Evolutionary conservation across 2,888 invertebrate species (phyloP), one percentile per base, ranked within the genome.

Genomic region (Campoletis raptor): DNA sequence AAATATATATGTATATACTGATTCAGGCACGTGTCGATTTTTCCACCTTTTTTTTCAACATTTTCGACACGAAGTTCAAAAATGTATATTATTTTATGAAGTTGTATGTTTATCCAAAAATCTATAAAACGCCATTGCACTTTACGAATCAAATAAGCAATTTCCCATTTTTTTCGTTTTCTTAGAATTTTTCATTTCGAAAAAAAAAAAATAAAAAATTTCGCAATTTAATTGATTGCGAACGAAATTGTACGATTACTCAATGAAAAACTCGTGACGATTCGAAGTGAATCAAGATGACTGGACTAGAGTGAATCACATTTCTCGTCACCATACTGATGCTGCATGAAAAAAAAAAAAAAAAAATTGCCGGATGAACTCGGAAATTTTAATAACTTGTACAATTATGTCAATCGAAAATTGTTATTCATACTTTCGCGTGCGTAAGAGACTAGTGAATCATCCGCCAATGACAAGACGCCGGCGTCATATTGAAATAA

Each of bases 1-100:
- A 40, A 67, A 70, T 24, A 24, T 24, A 45, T 70, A 61, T 30
- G 30, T 61, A 30, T 61, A 61, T 61, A 61, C 12, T 5, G 61
- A 61, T 61, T 61, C 61, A 61, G 61, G 61, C 61, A 30, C 61
- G 61, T 61, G 61, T 61, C 61, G 30, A 24, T 61, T 61, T 61
- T 61, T 30, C 54, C 61, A 30, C 61, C 0, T 61, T 61, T 61
- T 61, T 61, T 61, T 61, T 10, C 24, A 6, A 12, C 30, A 30
- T 30, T 30, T 15, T 61, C 30, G 30, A 61, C 5, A 5, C 15
- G 6, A 61, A 61, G 12, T 6, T 6, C 10, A 15, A 24, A 57
- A 57, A 57, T 24, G 10, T 57, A 8, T 4, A n/a, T 6, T 24
- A 21, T 21, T 21, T 64, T 64, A n/a, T 18, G 45, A 42, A 69